Conservation (phyloP, 2,797 vertebrate genomes). For the Phyllotis vaccarum region DNA sequence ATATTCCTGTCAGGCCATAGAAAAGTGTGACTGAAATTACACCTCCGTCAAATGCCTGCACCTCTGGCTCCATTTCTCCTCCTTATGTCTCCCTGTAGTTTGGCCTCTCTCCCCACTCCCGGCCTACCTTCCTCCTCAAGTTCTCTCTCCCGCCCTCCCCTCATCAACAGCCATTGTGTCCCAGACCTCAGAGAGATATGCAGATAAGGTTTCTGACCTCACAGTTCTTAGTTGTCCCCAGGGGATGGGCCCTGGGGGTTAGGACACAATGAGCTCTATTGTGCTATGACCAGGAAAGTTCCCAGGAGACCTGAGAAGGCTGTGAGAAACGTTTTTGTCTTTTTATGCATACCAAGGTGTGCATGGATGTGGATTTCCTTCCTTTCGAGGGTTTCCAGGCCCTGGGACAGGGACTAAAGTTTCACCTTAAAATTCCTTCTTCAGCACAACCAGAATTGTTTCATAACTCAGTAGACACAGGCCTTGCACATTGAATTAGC, state of each 20-base stretch:
- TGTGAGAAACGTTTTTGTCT: conserved; percentile 29
- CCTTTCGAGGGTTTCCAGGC: neutral
- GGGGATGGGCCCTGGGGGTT: neutral
- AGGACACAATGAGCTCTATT: neutral
- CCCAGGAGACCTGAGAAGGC: neutral
- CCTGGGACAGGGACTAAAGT: neutral
- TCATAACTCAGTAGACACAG: conserved; percentile 28
- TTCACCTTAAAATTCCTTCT: conserved; percentile 14
- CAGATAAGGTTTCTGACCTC: conserved; percentile 10
- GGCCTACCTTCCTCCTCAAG: neutral
- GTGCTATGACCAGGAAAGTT: neutral
- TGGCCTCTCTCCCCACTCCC: neutral
- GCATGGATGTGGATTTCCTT: neutral
- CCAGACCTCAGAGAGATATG: neutral
- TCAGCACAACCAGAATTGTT: neutral
- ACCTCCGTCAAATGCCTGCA: neutral
- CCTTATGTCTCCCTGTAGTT: neutral
- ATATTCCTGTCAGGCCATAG: neutral
- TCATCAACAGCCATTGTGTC: neutral
- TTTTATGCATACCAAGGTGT: neutral
- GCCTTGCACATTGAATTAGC: conserved; percentile 14
- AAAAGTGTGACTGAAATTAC: neutral
- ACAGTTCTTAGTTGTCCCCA: neutral
- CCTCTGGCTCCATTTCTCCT: neutral
- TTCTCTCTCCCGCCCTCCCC: neutral